phyloP scores from a whole-genome alignment of 2,113 vertebrate species.

The Kobus ellipsiprymnus region DNA sequence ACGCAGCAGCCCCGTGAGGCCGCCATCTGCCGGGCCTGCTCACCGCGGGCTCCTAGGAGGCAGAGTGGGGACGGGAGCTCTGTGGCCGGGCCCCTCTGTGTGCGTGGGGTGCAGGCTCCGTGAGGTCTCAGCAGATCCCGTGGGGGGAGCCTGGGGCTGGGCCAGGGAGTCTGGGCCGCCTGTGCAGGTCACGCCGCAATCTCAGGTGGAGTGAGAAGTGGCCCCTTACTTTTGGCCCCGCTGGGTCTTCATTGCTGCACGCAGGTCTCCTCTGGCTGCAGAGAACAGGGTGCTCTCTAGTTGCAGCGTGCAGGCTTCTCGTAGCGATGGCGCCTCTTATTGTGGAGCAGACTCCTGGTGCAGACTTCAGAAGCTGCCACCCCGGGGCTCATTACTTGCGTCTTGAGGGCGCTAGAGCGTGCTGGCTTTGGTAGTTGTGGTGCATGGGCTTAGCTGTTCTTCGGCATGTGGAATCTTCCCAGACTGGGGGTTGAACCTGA shows the following conservation, averaged over 20 bases:
- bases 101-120: no score
- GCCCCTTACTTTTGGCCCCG: neutral
- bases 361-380: neutral
- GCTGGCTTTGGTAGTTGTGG: neutral
- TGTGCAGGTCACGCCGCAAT: neutral
- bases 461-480: neutral
- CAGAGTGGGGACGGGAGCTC: neutral
- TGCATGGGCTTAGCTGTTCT: neutral
- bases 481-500: neutral
- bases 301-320: neutral
- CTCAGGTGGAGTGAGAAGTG: neutral
- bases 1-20: conserved; percentile 31
- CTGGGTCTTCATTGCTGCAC: neutral
- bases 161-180: neutral
- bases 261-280: neutral
- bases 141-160: neutral
- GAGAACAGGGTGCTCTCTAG: neutral
- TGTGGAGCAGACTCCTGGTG: neutral
- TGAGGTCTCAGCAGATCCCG: neutral
- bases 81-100: neutral
- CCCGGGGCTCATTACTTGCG: neutral
- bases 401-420: neutral
- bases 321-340: neutral
- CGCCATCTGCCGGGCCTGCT: conserved; percentile 43
- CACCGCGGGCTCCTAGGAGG: neutral